phyloP scores from a whole-genome alignment of 2,797 vertebrate species.

The Graptemys geographica region DNA sequence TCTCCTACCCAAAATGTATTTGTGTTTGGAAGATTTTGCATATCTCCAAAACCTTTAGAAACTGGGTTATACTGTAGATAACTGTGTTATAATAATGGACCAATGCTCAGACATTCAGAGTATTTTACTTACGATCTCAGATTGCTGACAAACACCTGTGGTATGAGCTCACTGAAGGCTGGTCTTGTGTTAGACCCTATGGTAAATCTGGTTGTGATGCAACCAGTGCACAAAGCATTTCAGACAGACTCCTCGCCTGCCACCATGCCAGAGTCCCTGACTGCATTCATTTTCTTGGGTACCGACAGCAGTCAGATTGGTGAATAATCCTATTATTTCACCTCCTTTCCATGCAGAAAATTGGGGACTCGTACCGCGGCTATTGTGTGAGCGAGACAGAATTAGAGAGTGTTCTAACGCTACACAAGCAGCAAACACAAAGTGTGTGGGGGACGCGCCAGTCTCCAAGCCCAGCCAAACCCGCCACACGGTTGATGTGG shows the following conservation, averaged over 20 bases:
- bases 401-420: constrained; percentile 84
- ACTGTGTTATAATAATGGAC: background rate
- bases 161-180: background rate
- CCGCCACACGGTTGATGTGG: constrained; percentile 90
- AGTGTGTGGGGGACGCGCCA: constrained; percentile 88
- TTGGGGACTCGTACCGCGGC: constrained; percentile 89
- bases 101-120: background rate
- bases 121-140: background rate
- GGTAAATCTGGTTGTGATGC: constrained; percentile 1
- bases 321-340: constrained; percentile 72
- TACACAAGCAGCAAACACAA: constrained; percentile 88
- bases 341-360: constrained; percentile 82
- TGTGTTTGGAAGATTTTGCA: background rate
- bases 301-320: constrained; percentile 45
- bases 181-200: background rate
- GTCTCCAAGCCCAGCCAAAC: constrained; percentile 88
- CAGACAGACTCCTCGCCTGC: background rate
- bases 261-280: background rate
- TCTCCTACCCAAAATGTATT: background rate
- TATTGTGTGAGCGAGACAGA: constrained; percentile 87
- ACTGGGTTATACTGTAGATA: background rate
- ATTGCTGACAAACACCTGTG: background rate
- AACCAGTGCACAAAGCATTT: background rate
- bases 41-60: background rate
- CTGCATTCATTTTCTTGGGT: constrained; percentile 22